Evolutionary conservation across 2,797 vertebrate genomes (phyloP), one percentile per base, ranked within the genome.

Genomic region (Sebastes diaconus): DNA sequence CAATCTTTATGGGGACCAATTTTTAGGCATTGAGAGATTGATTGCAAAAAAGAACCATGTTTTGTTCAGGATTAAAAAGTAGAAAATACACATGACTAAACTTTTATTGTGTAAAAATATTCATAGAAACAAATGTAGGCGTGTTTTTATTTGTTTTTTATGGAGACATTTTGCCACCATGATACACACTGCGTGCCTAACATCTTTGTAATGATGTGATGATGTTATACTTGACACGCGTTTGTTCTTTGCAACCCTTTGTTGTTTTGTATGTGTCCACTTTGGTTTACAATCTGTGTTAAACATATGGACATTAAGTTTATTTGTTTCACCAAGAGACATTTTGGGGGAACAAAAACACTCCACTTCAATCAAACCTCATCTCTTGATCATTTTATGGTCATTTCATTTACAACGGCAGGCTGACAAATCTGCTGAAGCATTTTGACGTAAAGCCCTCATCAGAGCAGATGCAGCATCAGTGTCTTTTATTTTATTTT

Each of bases 341-440:
- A 69, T 73, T 68, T 64, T n/a, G 10, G 6, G 13, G 13, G 1
- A 4, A n/a, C n/a, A 68, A 74, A 68, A 70, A 18, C 1, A 8
- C 16, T 60, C 58, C 39, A 73, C 68, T 73, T 79, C 59, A 83
- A 61, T 57, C 8, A 8, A 55, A 66, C 66, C 61, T 84, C 73
- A 71, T 80, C 50, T 71, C 50, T 77, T 86, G 70, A 83, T 72
- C 67, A 64, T 77, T 52, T 59, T 68, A 52, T 58, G 73, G 73
- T 68, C 3, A 29, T 75, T 80, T 71, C 34, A 67, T 73, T 73
- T 24, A 18, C 27, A 69, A 20, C 55, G 22, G 32, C 52, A 32
- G 30, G 46, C 36, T 34, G 30, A 67, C 42, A 36, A 64, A 75
- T 55, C 66, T 75, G 63, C 64, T 55, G 30, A 60, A 55, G 52